Conservation (phyloP, 2,797 vertebrate species). For the Arctocebus calabarensis region DNA sequence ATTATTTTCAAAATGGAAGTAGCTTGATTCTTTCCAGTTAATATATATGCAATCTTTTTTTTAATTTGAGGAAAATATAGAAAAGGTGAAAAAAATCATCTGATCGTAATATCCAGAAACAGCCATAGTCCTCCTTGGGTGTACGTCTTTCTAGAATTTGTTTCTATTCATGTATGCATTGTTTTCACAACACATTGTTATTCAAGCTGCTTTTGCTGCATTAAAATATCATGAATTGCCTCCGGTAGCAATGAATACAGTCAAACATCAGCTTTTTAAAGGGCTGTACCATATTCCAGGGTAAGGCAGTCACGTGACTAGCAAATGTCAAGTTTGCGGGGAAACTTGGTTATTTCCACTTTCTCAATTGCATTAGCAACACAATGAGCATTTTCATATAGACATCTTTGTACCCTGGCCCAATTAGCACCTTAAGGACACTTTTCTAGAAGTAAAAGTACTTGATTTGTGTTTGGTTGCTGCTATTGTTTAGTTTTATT, state of each 20-base stretch:
- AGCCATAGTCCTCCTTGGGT: background rate
- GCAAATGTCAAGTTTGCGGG: background rate
- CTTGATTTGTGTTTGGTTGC: slow-evolving; percentile 10
- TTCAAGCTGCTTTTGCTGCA: background rate
- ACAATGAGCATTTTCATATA: background rate
- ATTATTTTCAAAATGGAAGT: slow-evolving; percentile 15
- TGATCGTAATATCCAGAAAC: slow-evolving; percentile 32
- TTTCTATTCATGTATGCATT: background rate
- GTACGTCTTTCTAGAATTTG: slow-evolving; percentile 21
- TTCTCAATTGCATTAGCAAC: background rate
- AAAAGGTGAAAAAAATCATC: background rate
- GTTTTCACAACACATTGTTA: slow-evolving; percentile 6
- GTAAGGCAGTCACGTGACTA: background rate
- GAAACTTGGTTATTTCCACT: background rate
- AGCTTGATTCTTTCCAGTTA: background rate
- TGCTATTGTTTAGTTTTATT: background rate
- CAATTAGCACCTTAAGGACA: background rate
- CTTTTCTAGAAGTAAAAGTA: background rate
- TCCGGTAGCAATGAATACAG: background rate
- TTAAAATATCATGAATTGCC: slow-evolving; percentile 15
- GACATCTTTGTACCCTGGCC: background rate
- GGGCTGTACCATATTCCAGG: background rate
- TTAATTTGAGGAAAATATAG: slow-evolving; percentile 45
- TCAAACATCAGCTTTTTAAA: background rate
- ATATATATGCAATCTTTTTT: background rate